Conservation (phyloP, 2,113 vertebrate genomes). For the Cinclus cinclus region DNA sequence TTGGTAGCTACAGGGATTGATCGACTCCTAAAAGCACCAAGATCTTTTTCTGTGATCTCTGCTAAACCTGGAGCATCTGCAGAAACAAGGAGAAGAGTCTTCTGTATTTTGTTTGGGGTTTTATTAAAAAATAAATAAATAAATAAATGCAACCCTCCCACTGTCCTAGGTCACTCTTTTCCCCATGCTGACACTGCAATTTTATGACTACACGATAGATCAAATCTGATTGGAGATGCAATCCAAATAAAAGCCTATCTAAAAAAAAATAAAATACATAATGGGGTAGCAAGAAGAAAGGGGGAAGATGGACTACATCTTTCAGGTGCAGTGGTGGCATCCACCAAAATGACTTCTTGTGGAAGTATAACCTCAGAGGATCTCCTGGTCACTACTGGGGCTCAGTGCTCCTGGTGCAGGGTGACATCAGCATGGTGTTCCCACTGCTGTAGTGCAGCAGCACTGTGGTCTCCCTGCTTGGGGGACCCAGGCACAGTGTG, state of each 20-base stretch:
- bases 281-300: background rate
- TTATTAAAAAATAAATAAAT: background rate
- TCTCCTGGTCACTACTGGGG: background rate
- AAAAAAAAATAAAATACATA: background rate
- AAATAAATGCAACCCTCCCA: background rate
- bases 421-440: background rate
- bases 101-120: background rate
- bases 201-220: background rate
- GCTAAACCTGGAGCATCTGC: constrained; percentile 84
- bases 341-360: background rate
- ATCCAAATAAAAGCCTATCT: background rate
- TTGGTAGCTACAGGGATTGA: constrained; percentile 81
- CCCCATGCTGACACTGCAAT: background rate
- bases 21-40: constrained; percentile 80
- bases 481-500: background rate
- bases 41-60: constrained; percentile 71
- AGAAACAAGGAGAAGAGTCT: constrained; percentile 7
- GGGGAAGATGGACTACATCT: background rate
- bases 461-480: background rate
- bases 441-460: background rate
- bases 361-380: background rate
- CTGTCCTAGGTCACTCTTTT: background rate
- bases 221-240: background rate
- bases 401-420: background rate
- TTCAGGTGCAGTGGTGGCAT: background rate